Evolutionary conservation across 1,140 invertebrate genomes (phyloP).

Genomic region (Brachionus koreanus): DNA sequence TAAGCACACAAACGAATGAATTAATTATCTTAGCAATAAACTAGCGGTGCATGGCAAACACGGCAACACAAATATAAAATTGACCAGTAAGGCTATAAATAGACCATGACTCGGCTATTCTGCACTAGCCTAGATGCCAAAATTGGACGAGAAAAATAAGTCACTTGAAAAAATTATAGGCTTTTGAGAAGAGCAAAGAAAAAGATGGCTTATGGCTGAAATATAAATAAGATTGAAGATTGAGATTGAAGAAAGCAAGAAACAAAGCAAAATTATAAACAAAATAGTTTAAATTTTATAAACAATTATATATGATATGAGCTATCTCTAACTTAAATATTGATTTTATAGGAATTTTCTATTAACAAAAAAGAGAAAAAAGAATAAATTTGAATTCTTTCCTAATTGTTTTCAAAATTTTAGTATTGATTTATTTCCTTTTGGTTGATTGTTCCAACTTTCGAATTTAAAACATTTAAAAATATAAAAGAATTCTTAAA

Average conservation of each 20-base stretch:
- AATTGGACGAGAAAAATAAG: not conserved
- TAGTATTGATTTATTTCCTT: not conserved
- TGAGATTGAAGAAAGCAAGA: not conserved
- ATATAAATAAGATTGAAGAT: constrained; percentile 7
- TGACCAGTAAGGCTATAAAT: not conserved
- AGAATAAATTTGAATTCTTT: not conserved
- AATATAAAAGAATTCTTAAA: not conserved
- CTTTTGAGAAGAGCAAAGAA: not conserved
- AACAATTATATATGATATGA: not conserved
- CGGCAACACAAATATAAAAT: not conserved
- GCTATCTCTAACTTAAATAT: constrained; percentile 2
- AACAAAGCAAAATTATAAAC: not conserved
- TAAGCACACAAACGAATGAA: not conserved
- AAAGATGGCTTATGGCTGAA: not conserved
- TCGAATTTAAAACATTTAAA: not conserved
- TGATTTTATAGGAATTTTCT: constrained; percentile 12
- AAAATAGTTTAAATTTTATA: constrained; percentile 22
- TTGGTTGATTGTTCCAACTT: not conserved
- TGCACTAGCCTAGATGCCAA: too few relatives aligned
- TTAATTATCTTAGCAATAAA: not conserved
- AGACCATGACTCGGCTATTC: not conserved
- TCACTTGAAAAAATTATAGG: not conserved
- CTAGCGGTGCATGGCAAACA: not conserved
- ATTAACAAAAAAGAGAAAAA: not conserved
- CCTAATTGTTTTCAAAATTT: not conserved